Evolutionary conservation across 2,888 invertebrate genomes (phyloP).

Genomic region (Allolobophora icterica): DNA sequence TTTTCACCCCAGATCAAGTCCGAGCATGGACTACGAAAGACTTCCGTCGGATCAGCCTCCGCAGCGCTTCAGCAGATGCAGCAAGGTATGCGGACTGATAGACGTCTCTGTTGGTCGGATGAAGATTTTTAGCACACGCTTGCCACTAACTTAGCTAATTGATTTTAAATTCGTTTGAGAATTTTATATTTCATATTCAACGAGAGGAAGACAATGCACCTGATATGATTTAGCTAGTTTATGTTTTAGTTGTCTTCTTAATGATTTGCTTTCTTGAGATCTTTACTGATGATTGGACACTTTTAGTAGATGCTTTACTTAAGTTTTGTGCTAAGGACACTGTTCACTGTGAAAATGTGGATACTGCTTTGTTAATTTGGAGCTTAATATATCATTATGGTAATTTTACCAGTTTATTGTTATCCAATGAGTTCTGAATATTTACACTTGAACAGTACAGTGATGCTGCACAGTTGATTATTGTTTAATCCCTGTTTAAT

Average conservation of each 20-base stretch:
- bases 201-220: not conserved
- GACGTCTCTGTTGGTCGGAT: not conserved
- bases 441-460: not conserved
- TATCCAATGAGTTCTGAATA: not conserved
- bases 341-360: not conserved
- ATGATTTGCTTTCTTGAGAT: not conserved
- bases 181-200: not conserved
- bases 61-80: not conserved
- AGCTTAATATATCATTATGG: not conserved
- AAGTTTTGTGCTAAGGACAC: not conserved
- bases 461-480: not conserved
- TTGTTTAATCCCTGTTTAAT: not conserved
- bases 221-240: not conserved
- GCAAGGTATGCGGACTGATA: conserved; percentile 26
- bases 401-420: not conserved
- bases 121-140: not conserved
- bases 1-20: conserved; percentile 20
- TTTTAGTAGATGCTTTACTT: not conserved
- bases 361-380: not conserved
- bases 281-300: not conserved
- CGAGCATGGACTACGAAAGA: not conserved
- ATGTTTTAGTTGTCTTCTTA: not conserved
- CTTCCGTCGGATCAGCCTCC: not conserved
- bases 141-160: not conserved
- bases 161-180: not conserved